Percentiles rank a stretch among this genome's conserved stretches.
Conservation (phyloP, 1,140 invertebrate genomes). For the Vanessa tameamea region DNA sequence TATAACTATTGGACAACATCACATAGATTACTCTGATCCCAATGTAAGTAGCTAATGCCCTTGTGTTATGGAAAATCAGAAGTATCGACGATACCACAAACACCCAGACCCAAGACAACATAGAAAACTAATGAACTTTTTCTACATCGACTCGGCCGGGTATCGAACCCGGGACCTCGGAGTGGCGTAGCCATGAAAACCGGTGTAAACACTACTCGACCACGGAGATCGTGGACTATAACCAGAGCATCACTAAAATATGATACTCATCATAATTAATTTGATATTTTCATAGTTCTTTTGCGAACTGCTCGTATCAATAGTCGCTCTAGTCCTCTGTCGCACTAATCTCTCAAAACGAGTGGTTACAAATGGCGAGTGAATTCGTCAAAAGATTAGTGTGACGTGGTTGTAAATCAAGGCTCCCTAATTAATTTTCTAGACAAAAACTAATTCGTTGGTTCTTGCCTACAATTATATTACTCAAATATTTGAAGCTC, state of each 20-base stretch:
- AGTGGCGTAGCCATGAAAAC: no score
- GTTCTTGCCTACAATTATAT: neutral
- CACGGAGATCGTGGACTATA: no score
- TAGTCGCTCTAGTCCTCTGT: conserved; percentile 4
- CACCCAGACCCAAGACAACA: no score
- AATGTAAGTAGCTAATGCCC: no score
- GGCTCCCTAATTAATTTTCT: neutral
- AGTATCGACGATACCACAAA: no score
- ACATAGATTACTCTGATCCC: no score
- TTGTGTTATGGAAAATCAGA: no score
- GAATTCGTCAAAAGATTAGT: conserved; percentile 13
- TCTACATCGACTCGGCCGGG: no score
- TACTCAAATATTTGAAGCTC: conserved; percentile 1
- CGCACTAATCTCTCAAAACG: neutral
- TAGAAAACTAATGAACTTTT: no score
- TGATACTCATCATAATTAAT: neutral
- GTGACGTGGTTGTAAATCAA: conserved; percentile 8
- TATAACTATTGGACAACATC: no score
- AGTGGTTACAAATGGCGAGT: conserved; percentile 1
- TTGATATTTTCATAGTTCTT: neutral
- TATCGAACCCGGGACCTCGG: no score
- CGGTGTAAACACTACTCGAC: no score
- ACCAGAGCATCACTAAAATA: neutral
- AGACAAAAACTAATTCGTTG: conserved; percentile 6
- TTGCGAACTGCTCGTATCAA: neutral